Conservation (phyloP, 2,888 invertebrate genomes). For the Zonitis immaculata region DNA sequence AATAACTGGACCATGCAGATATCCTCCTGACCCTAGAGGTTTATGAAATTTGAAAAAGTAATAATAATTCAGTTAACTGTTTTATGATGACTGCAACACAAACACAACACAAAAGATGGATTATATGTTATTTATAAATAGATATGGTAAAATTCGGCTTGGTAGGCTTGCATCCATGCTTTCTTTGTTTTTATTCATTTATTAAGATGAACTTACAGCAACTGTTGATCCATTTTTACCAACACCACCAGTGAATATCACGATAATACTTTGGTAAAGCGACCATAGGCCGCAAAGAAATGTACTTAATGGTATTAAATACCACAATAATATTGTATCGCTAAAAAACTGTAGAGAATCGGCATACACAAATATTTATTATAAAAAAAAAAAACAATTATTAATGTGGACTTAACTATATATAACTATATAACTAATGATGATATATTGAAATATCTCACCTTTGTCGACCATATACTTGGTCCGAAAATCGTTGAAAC, state of each 20-base stretch:
- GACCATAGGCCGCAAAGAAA: slow-evolving; percentile 67
- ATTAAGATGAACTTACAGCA: slow-evolving; percentile 68
- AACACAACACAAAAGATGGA: slow-evolving; percentile 1
- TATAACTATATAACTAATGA: slow-evolving; percentile 2
- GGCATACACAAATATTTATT: not conserved
- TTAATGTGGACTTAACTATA: too few relatives aligned
- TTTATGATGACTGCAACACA: not conserved
- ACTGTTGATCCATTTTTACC: slow-evolving; percentile 98
- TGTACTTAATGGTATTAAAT: slow-evolving; percentile 71
- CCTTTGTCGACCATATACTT: slow-evolving; percentile 77
- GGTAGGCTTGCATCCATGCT: slow-evolving; percentile 14
- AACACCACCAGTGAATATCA: slow-evolving; percentile 76
- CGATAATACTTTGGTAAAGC: slow-evolving; percentile 65
- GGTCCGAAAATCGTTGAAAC: slow-evolving; percentile 84
- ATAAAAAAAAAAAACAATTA: slow-evolving; percentile 4
- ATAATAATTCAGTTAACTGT: not conserved
- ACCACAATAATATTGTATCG: slow-evolving; percentile 69
- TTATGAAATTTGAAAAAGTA: not conserved
- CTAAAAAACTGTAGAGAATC: slow-evolving; percentile 50
- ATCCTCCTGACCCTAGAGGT: slow-evolving; percentile 2
- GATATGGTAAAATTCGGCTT: slow-evolving; percentile 6
- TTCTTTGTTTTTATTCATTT: not conserved
- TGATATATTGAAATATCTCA: slow-evolving; percentile 39
- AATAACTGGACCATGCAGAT: slow-evolving; percentile 10
- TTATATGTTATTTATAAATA: not conserved